These are phyloP conservation scores for Drosophila baimaii DNA, from an alignment of 1,140 invertebrate species.

Conservation along the genomic window DNA sequence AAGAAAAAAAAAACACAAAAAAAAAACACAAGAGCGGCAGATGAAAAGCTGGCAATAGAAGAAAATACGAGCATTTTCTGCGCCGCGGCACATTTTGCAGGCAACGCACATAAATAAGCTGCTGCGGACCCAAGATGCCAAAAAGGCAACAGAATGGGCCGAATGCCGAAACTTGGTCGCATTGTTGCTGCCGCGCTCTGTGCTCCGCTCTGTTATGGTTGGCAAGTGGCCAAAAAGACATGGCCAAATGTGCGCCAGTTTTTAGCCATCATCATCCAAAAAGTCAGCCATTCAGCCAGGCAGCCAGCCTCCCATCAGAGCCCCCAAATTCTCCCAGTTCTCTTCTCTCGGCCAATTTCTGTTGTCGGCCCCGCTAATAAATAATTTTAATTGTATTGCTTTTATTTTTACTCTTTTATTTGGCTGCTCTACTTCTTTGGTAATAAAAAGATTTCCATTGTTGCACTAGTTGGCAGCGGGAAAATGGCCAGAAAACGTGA, in stretches of 20 bases:
- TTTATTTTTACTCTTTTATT: constrained; percentile 33
- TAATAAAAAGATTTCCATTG: constrained; percentile 60
- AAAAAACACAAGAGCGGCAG: constrained; percentile 35
- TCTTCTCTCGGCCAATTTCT: constrained; percentile 60
- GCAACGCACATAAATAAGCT: constrained; percentile 80
- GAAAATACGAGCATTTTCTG: constrained; percentile 52
- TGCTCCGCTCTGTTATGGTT: constrained; percentile 58
- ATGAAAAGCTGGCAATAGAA: constrained; percentile 45
- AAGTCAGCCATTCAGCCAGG: constrained; percentile 19
- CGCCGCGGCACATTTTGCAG: constrained; percentile 73
- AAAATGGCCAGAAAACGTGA: constrained; percentile 63
- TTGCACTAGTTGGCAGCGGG: constrained; percentile 37
- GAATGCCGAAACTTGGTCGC: constrained; percentile 45
- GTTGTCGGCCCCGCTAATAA: constrained; percentile 67
- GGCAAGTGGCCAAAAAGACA: constrained; percentile 78
- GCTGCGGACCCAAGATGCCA: constrained; percentile 71
- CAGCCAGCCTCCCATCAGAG: constrained; percentile 12
- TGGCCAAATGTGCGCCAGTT: constrained; percentile 75
- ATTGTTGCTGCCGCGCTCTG: constrained; percentile 48
- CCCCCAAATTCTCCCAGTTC: constrained; percentile 6
- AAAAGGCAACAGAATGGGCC: constrained; percentile 65
- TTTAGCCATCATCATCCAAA: constrained; percentile 50
- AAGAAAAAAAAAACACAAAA: constrained; percentile 15
- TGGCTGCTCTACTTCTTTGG: constrained; percentile 60
- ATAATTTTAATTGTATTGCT: constrained; percentile 80